These are phyloP conservation scores for Lipophrys pholis DNA, from an alignment of 2,113 vertebrate genomes.

Conservation along the genomic window DNA sequence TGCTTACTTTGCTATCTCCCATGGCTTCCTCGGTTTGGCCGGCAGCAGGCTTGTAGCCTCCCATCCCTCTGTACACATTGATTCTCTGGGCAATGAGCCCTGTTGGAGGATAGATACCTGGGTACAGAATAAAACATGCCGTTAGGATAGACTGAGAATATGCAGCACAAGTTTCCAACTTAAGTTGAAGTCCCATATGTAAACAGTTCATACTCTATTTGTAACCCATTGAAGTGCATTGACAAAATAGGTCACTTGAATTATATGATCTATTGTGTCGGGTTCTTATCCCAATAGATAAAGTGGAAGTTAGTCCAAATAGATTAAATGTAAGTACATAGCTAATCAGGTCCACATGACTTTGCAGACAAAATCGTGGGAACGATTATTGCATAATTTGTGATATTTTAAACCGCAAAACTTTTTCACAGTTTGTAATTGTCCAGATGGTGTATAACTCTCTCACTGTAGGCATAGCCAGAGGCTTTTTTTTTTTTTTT, in stretches of 20 bases:
- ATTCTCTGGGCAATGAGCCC: conserved; percentile 91
- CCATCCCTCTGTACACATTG: conserved; percentile 89
- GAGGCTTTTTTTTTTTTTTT: too few species aligned
- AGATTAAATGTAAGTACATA: too few species aligned
- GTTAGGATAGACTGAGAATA: conserved; percentile 23
- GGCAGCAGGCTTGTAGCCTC: conserved; percentile 73
- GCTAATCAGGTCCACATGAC: too few species aligned
- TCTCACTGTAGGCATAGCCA: too few species aligned
- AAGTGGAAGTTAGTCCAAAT: too few species aligned
- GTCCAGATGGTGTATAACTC: too few species aligned
- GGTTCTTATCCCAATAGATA: too few species aligned
- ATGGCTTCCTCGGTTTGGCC: conserved; percentile 68
- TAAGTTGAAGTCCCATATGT: neutral
- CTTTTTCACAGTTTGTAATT: too few species aligned
- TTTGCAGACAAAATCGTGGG: too few species aligned
- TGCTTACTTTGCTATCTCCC: conserved; percentile 83
- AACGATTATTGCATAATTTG: too few species aligned
- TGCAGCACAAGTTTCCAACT: conserved; percentile 9
- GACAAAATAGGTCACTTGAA: neutral
- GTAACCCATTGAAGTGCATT: neutral
- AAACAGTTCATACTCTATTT: neutral
- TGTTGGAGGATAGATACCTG: conserved; percentile 75
- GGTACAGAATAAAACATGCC: conserved; percentile 31
- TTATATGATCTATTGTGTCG: neutral
- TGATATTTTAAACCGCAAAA: too few species aligned